These are phyloP conservation scores for Taxidea taxus DNA, from an alignment of 2,113 vertebrate species.

Conservation along the genomic window DNA sequence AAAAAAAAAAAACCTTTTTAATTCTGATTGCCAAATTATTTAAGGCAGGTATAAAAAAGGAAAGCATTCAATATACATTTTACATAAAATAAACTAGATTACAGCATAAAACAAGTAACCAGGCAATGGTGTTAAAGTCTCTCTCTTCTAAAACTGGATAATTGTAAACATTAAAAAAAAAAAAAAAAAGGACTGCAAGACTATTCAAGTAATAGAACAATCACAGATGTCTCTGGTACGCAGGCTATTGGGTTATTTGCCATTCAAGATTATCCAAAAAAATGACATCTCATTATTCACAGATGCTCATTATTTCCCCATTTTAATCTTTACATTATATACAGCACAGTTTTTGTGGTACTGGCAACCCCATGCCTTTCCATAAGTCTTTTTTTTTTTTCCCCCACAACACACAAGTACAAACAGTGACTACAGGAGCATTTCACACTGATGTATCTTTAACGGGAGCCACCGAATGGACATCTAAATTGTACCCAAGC, in stretches of 20 bases:
- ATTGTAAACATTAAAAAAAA: constrained; percentile 95
- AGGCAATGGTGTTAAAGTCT: constrained; percentile 93
- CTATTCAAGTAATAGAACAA: constrained; percentile 98
- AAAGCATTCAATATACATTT: constrained; percentile 94
- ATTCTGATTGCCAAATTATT: constrained; percentile 99
- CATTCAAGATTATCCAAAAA: constrained; percentile 90
- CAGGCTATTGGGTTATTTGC: constrained; percentile 90
- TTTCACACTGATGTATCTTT: constrained; percentile 92
- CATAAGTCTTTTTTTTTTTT: constrained; percentile 83
- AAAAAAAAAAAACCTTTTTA: constrained; percentile 92
- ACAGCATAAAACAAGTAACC: constrained; percentile 93
- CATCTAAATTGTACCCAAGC: constrained; percentile 91
- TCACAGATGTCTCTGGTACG: constrained; percentile 92
- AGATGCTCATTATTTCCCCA: constrained; percentile 93
- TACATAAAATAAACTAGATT: constrained; percentile 93
- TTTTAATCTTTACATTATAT: constrained; percentile 96
- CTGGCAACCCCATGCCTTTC: constrained; percentile 90
- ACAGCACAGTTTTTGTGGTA: constrained; percentile 96
- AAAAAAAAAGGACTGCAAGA: constrained; percentile 87
- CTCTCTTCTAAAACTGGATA: constrained; percentile 91
- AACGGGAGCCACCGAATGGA: constrained; percentile 92
- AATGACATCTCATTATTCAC: constrained; percentile 91
- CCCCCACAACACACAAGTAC: constrained; percentile 96
- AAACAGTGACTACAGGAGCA: constrained; percentile 96
- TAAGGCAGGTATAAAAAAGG: constrained; percentile 99